Conservation (phyloP, 2,888 invertebrate genomes). For the Scaptomyza parva region DNA sequence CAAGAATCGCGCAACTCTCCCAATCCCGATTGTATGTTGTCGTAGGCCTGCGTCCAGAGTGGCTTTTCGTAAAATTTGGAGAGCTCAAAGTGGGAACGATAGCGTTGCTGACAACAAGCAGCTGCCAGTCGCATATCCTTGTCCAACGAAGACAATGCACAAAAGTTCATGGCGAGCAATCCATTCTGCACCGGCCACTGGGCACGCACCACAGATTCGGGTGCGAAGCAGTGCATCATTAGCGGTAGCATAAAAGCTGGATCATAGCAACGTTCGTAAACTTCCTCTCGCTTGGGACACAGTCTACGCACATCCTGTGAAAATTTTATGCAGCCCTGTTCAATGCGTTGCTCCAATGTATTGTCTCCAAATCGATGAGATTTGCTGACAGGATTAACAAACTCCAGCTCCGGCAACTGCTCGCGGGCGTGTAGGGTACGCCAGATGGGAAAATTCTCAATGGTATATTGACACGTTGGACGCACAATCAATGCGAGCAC, state of each 20-base stretch:
- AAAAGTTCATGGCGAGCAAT: conserved; percentile 89
- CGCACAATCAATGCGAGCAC: conserved; percentile 90
- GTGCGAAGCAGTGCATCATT: conserved; percentile 90
- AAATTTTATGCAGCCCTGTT: conserved; percentile 66
- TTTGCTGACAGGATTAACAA: conserved; percentile 67
- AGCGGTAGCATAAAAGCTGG: conserved; percentile 92
- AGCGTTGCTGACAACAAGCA: conserved; percentile 90
- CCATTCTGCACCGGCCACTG: conserved; percentile 90
- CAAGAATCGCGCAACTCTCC: conserved; percentile 75
- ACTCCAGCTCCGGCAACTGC: conserved; percentile 78
- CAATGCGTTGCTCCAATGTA: conserved; percentile 77
- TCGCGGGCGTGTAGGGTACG: conserved; percentile 85
- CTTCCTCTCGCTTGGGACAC: conserved; percentile 78
- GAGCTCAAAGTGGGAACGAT: conserved; percentile 90
- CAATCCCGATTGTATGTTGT: conserved; percentile 83
- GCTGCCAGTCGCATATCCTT: conserved; percentile 89
- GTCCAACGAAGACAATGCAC: conserved; percentile 89
- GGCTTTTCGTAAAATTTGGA: conserved; percentile 85
- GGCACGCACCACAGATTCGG: conserved; percentile 90
- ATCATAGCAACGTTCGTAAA: conserved; percentile 88
- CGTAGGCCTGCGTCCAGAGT: conserved; percentile 83
- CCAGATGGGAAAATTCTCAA: conserved; percentile 89
- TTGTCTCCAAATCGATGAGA: conserved; percentile 75
- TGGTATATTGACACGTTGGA: conserved; percentile 88
- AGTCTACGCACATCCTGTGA: conserved; percentile 71